Evolutionary conservation across 2,113 vertebrate species (phyloP).

Genomic region (Pygoscelis antarcticus): DNA sequence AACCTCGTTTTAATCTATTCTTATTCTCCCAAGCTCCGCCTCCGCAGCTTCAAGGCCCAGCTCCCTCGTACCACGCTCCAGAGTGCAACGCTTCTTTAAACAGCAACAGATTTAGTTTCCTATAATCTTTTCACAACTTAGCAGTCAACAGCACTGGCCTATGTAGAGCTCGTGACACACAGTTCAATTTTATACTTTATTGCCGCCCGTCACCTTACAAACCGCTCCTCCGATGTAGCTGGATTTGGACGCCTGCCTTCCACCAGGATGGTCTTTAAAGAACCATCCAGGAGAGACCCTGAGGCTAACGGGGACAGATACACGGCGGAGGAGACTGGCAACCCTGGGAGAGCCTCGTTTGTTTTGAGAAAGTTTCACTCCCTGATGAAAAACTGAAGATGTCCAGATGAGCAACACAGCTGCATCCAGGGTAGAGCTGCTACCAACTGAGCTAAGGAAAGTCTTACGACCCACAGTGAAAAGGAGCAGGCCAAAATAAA

Average conservation of each 20-base stretch:
- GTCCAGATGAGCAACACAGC: neutral
- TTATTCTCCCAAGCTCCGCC: neutral
- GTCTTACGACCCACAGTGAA: neutral
- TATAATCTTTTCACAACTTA: neutral
- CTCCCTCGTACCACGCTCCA: neutral
- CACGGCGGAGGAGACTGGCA: fast-evolving
- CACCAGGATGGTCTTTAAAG: neutral
- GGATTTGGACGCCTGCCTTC: neutral
- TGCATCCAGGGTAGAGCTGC: neutral
- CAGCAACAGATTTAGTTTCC: neutral
- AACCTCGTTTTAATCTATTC: neutral
- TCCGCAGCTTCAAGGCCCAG: neutral
- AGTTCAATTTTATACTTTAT: neutral
- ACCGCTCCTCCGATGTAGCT: neutral
- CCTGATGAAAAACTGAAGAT: neutral
- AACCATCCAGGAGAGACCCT: neutral
- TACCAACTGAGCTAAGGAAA: neutral
- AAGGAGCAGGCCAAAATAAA: neutral
- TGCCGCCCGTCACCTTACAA: fast-evolving
- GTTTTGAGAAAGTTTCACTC: neutral
- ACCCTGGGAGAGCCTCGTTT: neutral
- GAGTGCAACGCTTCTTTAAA: neutral
- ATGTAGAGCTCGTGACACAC: fast-evolving
- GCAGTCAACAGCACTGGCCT: neutral
- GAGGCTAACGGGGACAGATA: neutral